phyloP scores from a whole-genome alignment of 2,113 vertebrate species.

The Otus sunia region DNA sequence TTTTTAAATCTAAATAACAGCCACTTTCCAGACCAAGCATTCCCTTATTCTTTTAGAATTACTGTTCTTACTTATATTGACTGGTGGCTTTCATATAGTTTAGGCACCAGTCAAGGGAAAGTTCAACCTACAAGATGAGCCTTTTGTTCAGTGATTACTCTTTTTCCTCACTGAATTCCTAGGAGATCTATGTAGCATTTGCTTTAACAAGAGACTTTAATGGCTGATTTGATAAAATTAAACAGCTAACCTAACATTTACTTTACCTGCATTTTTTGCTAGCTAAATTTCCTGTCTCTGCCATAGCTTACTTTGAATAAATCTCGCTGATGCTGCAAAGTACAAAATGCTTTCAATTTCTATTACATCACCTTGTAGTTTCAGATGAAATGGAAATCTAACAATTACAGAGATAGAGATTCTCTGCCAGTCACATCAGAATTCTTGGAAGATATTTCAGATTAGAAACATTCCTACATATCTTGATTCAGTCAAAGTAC shows the following conservation, averaged over 20 bases:
- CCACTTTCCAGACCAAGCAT: not conserved
- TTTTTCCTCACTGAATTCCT: not conserved
- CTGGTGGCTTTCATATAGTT: not conserved
- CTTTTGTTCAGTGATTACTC: not conserved
- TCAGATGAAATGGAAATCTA: not conserved
- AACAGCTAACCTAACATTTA: constrained; percentile 3
- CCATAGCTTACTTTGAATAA: not conserved
- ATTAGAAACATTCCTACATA: not conserved
- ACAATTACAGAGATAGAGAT: not conserved
- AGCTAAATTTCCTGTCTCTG: not conserved
- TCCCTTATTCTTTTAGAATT: not conserved
- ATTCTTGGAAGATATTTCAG: not conserved
- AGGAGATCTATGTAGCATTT: not conserved
- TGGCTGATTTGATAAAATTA: not conserved
- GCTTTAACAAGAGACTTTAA: not conserved
- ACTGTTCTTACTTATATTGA: not conserved
- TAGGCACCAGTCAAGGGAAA: not conserved
- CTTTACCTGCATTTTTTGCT: constrained; percentile 16
- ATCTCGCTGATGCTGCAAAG: not conserved
- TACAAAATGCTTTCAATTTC: not conserved
- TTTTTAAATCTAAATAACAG: not conserved
- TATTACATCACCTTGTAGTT: not conserved
- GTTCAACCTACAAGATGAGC: not conserved
- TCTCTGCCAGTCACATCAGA: not conserved
- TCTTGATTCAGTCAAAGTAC: not conserved